Evolutionary conservation across 2,888 invertebrate genomes (phyloP).

Genomic region (Neoscelio sp.): DNA sequence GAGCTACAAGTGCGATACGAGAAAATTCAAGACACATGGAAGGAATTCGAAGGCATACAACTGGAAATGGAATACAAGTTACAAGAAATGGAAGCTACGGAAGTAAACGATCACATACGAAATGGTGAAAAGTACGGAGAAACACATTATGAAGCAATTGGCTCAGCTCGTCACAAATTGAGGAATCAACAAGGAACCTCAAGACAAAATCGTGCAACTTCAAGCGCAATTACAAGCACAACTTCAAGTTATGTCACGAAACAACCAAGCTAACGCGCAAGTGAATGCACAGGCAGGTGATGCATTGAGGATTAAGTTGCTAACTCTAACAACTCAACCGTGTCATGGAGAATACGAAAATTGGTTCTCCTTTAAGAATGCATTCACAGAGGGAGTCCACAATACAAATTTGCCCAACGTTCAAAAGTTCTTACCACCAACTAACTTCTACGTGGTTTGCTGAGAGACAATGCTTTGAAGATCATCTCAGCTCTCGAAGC

Average conservation of each 20-base stretch:
- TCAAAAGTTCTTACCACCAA: constrained; percentile 4
- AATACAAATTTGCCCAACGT: constrained; percentile 1
- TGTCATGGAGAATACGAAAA: not conserved
- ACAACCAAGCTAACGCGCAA: too few species aligned
- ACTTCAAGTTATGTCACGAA: not conserved
- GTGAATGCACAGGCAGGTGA: not conserved
- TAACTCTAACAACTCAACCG: constrained; percentile 4
- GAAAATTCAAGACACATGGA: not conserved
- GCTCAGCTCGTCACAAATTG: not conserved
- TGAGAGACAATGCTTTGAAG: not conserved
- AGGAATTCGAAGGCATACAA: constrained; percentile 3
- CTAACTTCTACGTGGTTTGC: not conserved
- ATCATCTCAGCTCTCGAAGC: not conserved
- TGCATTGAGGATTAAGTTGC: not conserved
- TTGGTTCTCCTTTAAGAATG: constrained; percentile 4
- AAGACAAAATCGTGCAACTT: not conserved
- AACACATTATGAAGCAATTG: not conserved
- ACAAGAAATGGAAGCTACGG: not conserved
- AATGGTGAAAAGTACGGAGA: constrained; percentile 7
- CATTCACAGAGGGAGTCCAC: not conserved
- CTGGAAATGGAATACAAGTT: constrained; percentile 4
- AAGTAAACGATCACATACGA: not conserved
- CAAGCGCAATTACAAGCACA: constrained; percentile 2
- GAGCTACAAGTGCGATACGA: constrained; percentile 6
- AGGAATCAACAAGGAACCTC: not conserved